Percentiles rank a stretch among this genome's conserved stretches.
Evolutionary conservation across 2,797 vertebrate species (phyloP).

Genomic region (Rhinatrema bivittatum): DNA sequence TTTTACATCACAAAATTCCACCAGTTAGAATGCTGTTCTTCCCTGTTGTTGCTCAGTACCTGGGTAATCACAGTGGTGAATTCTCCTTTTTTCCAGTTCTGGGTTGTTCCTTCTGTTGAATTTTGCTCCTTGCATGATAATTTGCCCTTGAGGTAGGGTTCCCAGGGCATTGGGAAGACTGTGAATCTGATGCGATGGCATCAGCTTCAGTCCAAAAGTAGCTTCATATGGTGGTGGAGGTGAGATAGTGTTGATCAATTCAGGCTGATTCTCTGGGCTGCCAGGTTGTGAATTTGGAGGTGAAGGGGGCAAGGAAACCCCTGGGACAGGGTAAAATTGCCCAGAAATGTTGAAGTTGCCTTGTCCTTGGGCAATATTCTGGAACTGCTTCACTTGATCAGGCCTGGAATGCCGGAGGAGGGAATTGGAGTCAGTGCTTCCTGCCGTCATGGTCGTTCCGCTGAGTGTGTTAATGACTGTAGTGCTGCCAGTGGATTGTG

Average conservation of each 20-base stretch:
- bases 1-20: no score
- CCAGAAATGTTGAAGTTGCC: constrained; percentile 24
- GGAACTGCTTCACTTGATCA: constrained; percentile 43
- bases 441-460: constrained; percentile 44
- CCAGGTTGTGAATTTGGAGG: constrained; percentile 85
- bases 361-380: constrained; percentile 37
- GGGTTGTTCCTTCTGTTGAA: constrained; percentile 88
- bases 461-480: constrained; percentile 69
- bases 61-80: constrained; percentile 81
- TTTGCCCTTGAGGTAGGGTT: constrained; percentile 62
- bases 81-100: constrained; percentile 83
- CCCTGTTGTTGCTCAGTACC: constrained; percentile 41
- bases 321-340: constrained; percentile 52
- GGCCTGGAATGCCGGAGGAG: constrained; percentile 10
- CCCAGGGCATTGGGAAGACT: constrained; percentile 52
- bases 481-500: constrained; percentile 39
- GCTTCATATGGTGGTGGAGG: constrained; percentile 64
- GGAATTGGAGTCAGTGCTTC: constrained; percentile 31
- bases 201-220: constrained; percentile 60
- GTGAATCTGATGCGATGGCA: constrained; percentile 49
- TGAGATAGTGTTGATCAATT: constrained; percentile 63
- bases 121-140: constrained; percentile 70
- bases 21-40: neutral
- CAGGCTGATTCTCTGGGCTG: constrained; percentile 75
- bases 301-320: constrained; percentile 77